phyloP scores from a whole-genome alignment of 2,888 invertebrate genomes.

The Drosophila ezoana region DNA sequence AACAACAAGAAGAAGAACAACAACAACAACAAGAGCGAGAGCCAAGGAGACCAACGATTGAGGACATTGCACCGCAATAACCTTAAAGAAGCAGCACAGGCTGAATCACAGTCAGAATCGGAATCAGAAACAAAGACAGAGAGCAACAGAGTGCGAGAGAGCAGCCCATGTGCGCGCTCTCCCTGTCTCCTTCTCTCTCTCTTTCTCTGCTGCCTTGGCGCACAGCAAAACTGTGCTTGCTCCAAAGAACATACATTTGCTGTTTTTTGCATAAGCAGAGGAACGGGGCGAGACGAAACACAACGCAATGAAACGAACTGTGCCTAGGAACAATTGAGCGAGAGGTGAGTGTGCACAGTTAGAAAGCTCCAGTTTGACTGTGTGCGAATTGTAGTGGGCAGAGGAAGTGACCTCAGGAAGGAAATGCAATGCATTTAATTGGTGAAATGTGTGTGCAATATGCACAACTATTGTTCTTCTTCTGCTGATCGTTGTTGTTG shows the following conservation, averaged over 20 bases:
- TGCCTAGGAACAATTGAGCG: slow-evolving; percentile 49
- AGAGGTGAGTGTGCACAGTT: slow-evolving; percentile 53
- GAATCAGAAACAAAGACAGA: slow-evolving; percentile 27
- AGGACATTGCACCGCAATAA: slow-evolving; percentile 83
- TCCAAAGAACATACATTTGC: slow-evolving; percentile 35
- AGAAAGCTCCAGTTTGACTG: slow-evolving; percentile 46
- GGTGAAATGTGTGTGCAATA: slow-evolving; percentile 56
- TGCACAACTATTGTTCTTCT: slow-evolving; percentile 22
- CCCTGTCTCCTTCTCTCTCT: not conserved
- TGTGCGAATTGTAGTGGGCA: slow-evolving; percentile 37
- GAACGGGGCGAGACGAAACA: not conserved
- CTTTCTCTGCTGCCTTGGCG: slow-evolving; percentile 59
- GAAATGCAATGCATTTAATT: slow-evolving; percentile 77
- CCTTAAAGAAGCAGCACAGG: slow-evolving; percentile 76
- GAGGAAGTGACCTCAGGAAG: slow-evolving; percentile 77
- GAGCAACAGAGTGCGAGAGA: slow-evolving; percentile 14
- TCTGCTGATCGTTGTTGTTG: not conserved
- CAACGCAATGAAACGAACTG: slow-evolving; percentile 16
- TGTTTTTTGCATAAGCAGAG: slow-evolving; percentile 56
- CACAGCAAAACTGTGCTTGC: slow-evolving; percentile 62
- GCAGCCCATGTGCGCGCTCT: not conserved
- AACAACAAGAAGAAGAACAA: slow-evolving; percentile 19
- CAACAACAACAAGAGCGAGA: slow-evolving; percentile 21
- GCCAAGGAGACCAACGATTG: slow-evolving; percentile 76
- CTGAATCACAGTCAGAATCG: slow-evolving; percentile 42